Base-by-base conservation (phyloP, 2,113 vertebrate species). In the Eurystomus gularis region DNA sequence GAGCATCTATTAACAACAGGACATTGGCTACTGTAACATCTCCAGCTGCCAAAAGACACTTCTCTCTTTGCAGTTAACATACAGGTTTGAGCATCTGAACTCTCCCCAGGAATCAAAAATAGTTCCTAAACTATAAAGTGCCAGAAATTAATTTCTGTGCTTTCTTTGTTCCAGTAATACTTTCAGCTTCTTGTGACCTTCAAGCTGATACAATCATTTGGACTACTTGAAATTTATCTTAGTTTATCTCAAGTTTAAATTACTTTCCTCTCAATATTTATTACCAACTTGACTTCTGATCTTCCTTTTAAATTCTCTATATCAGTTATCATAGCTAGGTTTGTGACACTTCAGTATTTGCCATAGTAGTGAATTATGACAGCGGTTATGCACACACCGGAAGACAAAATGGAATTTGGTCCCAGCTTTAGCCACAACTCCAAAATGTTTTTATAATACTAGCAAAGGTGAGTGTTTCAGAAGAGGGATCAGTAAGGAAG, bases 11-110 rank as follows among this genome's bases (percentile, higher is more conserved):
- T 82, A 80, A 82, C 83, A 61, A 55, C 44, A 88, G 70, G 81
- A 62, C 64, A 66, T 9, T 80, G 68, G 35, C 70, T 88, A 61
- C 75, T 92, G 54, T 65, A 86, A 57, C 55, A 26, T 77, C 57
- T 69, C 28, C 69, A 92, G 54, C 37, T 96, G 94, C 86, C 82
- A 79, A 88, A 52, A 92, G 81, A 73, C n/a, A 37, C 17, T 68
- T 51, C 58, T 72, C 4, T 79, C 49, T 62, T 66, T 92, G 80
- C 85, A 91, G n/a, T 89, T 90, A 77, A 92, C 62, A 85, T 66
- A n/a, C 5, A 28, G 26, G 52, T 91, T 90, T 78, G 37, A 76
- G 62, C 51, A 82, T 71, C 64, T 90, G 61, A 94, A 82, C 69
- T 65, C 86, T 82, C 33, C 58, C 33, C n/a, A 66, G 57, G 66